A percentile compares a stretch with the other conserved stretches of the same genome.
Conservation (phyloP, 2,797 vertebrate species). For the Enteromius treurensis region DNA sequence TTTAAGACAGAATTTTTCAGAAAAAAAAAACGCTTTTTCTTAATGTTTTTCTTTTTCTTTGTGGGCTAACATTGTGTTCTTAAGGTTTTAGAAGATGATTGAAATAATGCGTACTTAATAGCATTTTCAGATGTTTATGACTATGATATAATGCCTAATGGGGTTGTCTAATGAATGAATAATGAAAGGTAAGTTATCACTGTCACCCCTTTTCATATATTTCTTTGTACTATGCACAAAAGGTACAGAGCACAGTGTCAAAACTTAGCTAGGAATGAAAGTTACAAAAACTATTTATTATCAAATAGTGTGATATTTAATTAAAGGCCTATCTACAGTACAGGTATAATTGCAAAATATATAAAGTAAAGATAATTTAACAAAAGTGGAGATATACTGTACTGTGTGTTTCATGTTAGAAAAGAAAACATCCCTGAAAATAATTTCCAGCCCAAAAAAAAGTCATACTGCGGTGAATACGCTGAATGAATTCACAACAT, state of each 20-base stretch:
- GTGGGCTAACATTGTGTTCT: constrained; percentile 16
- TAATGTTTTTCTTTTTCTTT: not conserved
- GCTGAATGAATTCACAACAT: constrained; percentile 7
- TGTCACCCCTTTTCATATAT: not conserved
- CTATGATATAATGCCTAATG: constrained; percentile 13
- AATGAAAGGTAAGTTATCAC: constrained; percentile 13
- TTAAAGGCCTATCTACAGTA: not conserved
- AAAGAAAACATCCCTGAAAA: not conserved
- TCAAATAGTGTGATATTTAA: not conserved
- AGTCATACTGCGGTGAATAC: too few species aligned
- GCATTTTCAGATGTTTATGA: constrained; percentile 41
- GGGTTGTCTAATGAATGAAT: constrained; percentile 7
- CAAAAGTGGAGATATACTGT: not conserved
- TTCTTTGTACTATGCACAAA: constrained; percentile 1
- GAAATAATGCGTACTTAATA: constrained; percentile 9
- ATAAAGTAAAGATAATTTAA: not conserved
- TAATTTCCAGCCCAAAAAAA: not conserved
- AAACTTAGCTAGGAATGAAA: not conserved
- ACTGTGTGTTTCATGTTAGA: not conserved
- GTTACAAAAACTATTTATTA: not conserved
- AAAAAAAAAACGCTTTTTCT: not conserved
- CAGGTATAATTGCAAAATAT: not conserved
- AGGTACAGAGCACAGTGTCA: not conserved
- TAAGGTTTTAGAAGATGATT: constrained; percentile 1
- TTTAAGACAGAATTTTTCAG: not conserved